phyloP scores from a whole-genome alignment of 2,797 vertebrate genomes.

The Channallabes apus region DNA sequence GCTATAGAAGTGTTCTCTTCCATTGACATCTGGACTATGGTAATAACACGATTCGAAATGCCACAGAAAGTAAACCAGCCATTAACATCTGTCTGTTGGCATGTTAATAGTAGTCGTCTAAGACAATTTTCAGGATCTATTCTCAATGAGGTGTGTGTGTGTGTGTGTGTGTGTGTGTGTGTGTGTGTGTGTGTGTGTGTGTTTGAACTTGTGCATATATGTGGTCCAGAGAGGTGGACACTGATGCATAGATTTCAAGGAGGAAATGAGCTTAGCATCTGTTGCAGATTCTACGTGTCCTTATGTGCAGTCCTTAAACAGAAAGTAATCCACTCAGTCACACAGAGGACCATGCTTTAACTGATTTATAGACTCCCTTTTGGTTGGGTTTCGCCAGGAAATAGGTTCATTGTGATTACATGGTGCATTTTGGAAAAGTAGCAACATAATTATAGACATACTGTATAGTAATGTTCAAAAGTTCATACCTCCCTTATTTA shows the following conservation, averaged over 20 bases:
- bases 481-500: too few species aligned
- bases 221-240: conserved; percentile 38
- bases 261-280: conserved; percentile 40
- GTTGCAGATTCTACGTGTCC: conserved; percentile 24
- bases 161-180: conserved; percentile 43
- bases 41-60: conserved; percentile 78
- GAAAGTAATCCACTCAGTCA: conserved; percentile 18
- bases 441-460: conserved; percentile 7
- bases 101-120: conserved; percentile 76
- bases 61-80: conserved; percentile 71
- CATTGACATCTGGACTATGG: conserved; percentile 75
- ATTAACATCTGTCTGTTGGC: conserved; percentile 75
- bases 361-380: conserved; percentile 20
- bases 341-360: not conserved
- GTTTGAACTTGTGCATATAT: conserved; percentile 12
- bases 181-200: conserved; percentile 25
- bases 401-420: not conserved
- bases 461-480: too few species aligned
- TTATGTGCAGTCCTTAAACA: conserved; percentile 32
- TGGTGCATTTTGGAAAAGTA: not conserved
- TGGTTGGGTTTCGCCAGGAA: conserved; percentile 1
- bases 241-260: conserved; percentile 36
- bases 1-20: conserved; percentile 55
- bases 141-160: too few species aligned
- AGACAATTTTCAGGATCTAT: conserved; percentile 63